These are phyloP conservation scores for Vesta saturnalis DNA, from an alignment of 2,888 invertebrate species.

Conservation along the genomic window DNA sequence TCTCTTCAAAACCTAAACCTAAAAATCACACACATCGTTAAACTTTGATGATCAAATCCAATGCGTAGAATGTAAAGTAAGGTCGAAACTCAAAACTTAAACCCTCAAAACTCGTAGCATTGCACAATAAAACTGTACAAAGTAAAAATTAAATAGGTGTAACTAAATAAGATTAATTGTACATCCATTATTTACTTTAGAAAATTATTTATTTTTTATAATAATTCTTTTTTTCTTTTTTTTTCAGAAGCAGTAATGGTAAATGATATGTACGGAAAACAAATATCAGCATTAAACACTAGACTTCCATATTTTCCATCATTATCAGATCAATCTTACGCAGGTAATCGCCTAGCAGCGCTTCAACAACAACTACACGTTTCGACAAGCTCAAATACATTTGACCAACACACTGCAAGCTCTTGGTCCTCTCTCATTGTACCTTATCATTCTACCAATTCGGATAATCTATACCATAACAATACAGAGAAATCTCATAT, in stretches of 20 bases:
- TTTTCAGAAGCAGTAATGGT: conserved; percentile 43
- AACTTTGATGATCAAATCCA: no score
- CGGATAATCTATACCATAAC: conserved; percentile 48
- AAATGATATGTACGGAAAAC: conserved; percentile 55
- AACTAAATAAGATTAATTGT: background rate
- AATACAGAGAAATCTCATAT: conserved; percentile 13
- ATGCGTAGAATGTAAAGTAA: no score
- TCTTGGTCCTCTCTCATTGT: conserved; percentile 69
- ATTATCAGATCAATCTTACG: conserved; percentile 53
- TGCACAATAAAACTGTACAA: no score
- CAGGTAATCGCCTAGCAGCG: conserved; percentile 65
- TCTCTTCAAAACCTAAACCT: no score
- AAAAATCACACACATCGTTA: no score
- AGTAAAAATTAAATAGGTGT: background rate
- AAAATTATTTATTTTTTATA: no score
- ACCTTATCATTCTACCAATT: conserved; percentile 63
- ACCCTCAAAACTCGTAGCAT: no score
- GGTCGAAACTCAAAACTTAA: no score
- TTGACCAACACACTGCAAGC: conserved; percentile 58
- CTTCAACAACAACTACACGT: conserved; percentile 64
- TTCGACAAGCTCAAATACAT: conserved; percentile 62
- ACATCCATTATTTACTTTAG: no score
- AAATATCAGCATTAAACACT: conserved; percentile 43
- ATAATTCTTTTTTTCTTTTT: conserved; percentile 10
- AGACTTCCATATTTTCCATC: conserved; percentile 51